These are phyloP conservation scores for Chaetodon auriga DNA, from an alignment of 2,113 vertebrate species.

Conservation along the genomic window DNA sequence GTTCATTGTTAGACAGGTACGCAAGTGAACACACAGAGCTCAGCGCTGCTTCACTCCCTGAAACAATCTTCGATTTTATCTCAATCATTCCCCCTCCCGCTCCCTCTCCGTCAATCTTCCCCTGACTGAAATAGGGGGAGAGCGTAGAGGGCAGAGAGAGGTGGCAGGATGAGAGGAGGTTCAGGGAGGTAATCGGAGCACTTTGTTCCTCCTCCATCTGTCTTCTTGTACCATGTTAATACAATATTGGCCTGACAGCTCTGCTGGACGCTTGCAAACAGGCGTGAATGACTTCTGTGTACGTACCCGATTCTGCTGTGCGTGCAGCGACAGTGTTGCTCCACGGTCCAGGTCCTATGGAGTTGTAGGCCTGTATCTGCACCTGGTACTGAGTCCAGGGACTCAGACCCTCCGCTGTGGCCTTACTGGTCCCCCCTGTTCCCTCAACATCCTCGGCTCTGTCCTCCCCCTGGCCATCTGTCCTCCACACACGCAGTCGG, in stretches of 20 bases:
- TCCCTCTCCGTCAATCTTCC: constrained; percentile 46
- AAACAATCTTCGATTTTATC: constrained; percentile 62
- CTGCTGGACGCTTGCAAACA: constrained; percentile 41
- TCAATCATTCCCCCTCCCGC: constrained; percentile 52
- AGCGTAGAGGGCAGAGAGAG: constrained; percentile 47
- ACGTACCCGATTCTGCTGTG: constrained; percentile 91
- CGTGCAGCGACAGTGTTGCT: constrained; percentile 86
- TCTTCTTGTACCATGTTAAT: constrained; percentile 39
- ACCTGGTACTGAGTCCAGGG: constrained; percentile 93
- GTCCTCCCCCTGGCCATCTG: constrained; percentile 74
- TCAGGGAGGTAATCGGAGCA: constrained; percentile 54
- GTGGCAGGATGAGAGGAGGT: constrained; percentile 42
- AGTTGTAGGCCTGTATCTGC: constrained; percentile 94
- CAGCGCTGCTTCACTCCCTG: constrained; percentile 45
- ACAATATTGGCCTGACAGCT: constrained; percentile 16
- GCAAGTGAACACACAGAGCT: neutral
- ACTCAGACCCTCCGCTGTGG: constrained; percentile 88
- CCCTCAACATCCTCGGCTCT: constrained; percentile 82
- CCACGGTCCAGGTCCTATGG: constrained; percentile 94
- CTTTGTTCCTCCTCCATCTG: constrained; percentile 47
- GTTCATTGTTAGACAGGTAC: neutral
- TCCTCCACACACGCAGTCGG: constrained; percentile 85
- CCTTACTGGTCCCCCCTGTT: constrained; percentile 74
- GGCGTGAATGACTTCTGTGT: constrained; percentile 30
- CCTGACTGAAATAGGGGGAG: constrained; percentile 45